Percentiles rank a stretch among this genome's conserved stretches.
These are phyloP conservation scores for Poecilia velifera DNA, from an alignment of 2,797 vertebrate species.

Conservation along the genomic window DNA sequence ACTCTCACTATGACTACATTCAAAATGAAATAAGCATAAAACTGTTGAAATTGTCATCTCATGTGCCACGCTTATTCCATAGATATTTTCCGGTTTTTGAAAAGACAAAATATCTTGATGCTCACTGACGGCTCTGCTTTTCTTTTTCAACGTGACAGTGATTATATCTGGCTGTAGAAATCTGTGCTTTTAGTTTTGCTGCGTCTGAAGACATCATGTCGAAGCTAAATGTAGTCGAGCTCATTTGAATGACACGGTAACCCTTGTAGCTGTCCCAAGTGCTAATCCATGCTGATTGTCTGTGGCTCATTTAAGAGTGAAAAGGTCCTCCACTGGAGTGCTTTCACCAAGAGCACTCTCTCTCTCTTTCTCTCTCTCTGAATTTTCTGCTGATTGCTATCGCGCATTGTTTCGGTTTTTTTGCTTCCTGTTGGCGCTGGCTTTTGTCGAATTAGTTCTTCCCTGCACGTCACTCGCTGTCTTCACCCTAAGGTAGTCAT, in stretches of 20 bases:
- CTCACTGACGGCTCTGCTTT: not conserved
- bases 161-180: too few species aligned
- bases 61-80: not conserved
- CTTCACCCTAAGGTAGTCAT: slow-evolving; percentile 33
- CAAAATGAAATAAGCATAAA: not conserved
- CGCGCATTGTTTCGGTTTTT: slow-evolving; percentile 38
- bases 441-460: slow-evolving; percentile 56
- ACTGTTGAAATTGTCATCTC: not conserved
- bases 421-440: not conserved
- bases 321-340: slow-evolving; percentile 65
- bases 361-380: slow-evolving; percentile 53
- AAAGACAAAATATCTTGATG: not conserved
- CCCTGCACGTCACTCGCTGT: slow-evolving; percentile 38
- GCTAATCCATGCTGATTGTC: slow-evolving; percentile 68
- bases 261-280: slow-evolving; percentile 45
- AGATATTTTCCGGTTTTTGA: not conserved
- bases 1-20: not conserved
- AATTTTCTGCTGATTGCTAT: slow-evolving; percentile 52
- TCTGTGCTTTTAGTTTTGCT: slow-evolving; percentile 2
- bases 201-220: slow-evolving; percentile 26
- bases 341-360: slow-evolving; percentile 48
- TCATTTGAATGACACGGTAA: slow-evolving; percentile 57
- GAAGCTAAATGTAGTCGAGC: slow-evolving; percentile 39
- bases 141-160: not conserved
- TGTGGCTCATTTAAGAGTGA: slow-evolving; percentile 71